Evolutionary conservation across 2,797 vertebrate genomes (phyloP), one percentile per base, ranked within the genome.

Genomic region (Chaetodon trifasciatus): DNA sequence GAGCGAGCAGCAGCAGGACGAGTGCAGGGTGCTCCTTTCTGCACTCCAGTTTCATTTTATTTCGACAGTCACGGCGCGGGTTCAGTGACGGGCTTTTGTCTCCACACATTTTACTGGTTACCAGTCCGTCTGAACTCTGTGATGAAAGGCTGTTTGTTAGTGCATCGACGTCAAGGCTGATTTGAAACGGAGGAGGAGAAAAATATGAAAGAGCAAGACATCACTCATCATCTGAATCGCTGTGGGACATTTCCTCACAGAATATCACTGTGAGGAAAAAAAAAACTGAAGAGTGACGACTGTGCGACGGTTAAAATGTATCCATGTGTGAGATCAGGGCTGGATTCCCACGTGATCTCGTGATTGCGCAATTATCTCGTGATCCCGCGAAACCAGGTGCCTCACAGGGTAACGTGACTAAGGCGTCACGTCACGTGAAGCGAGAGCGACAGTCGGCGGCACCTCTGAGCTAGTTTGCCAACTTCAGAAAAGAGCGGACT

Each of bases 131-230:
- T 50, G 65, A 7, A 6, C n/a, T 74, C 37, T 69, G 28, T 47
- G 69, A 82, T 63, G 61, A 68, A 83, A 74, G 76, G 6, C 19
- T 64, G 23, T 81, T 76, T 42, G 64, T 66, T 44, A 58, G 15
- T 13, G 50, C 44, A 63, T 76, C 73, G 44, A 39, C 21, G 56
- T 74, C 44, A 61, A 52, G 40, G 61, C 52, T 17, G 55, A 78
- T 50, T 70, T 58, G 19, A 75, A 53, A 40, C 16, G 62, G 42
- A 58, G 13, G 39, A n/a, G 32, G 32, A 66, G 19, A 57, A 35
- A 61, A 68, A 74, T 10, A 49, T 49, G 8, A 65, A 78, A 71
- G 17, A 42, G 17, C 19, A 24, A 8, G 40, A 5, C 47, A 15
- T 49, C 32, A 56, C 3, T 61, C 50, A 32, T 66, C 35, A 64